Base-by-base conservation (phyloP, 2,888 invertebrate species). In the Meliscaeva auricollis region DNA sequence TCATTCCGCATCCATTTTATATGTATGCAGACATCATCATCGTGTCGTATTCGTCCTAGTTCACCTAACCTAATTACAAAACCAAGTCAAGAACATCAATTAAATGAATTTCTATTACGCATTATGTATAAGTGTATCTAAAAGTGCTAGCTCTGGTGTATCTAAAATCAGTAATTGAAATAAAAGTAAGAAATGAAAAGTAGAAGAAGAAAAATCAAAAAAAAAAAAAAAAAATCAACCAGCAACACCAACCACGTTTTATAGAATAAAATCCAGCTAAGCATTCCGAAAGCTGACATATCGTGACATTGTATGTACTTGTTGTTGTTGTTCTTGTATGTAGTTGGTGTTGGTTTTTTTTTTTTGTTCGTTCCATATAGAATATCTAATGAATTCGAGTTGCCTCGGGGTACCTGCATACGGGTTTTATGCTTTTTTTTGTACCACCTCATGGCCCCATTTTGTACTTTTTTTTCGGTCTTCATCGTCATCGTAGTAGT, bases 31-130 rank as follows among this genome's bases (percentile, higher is more conserved):
- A 46, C 20, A 22, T 41, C 64, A 46, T 32, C 46, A 6, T 38
- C 17, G n/a, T 46, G 30, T 48, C 22, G 26, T n/a, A 17, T 4
- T 73, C 20, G 17, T 41, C 30, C 13, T 60, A 48, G 38, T 74
- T 60, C 70, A 66, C 64, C 70, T 81, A 76, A 70, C 76, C 76
- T 64, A 72, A 72, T 76, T 76, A 66, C 75, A 74, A 75, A 78
- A 74, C 78, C 56, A 79, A 84, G 83, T 84, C 83, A 84, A 79
- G 83, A 58, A 75, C 83, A 79, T 41, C 79, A 79, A 84, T 70
- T 84, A 56, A 46, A 72, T 48, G 72, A 78, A 78, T 78, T 78
- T 78, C 72, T 48, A 77, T 52, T 69, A 69, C 62, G 64, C 52
- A 80, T 62, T 66, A 54, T 66, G 50, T 66, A 32, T 56, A 52